Evolutionary conservation across 2,797 vertebrate species (phyloP), one percentile per base, ranked within the genome.

Genomic region (Neosalanx taihuensis): DNA sequence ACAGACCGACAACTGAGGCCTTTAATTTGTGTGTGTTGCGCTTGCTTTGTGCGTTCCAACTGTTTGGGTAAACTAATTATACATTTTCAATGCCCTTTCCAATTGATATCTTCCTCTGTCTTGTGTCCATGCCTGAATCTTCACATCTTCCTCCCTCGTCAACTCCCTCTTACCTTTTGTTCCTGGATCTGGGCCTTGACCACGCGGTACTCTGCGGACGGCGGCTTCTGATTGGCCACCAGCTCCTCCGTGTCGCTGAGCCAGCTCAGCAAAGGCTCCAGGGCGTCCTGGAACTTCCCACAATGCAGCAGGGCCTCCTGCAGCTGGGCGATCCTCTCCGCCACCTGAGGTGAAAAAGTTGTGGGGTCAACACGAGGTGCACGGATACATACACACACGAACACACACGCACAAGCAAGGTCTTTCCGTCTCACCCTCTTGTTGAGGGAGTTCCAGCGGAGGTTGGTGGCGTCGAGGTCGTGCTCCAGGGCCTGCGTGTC

Each of bases 101-200:
- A n/a, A 2, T 33, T 12, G 20, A 46, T 59, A 62, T 80, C 61
- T 35, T 62, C 77, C 46, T 65, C 62, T 69, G 57, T 69, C 58
- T 59, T 58, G 37, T 31, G 13, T 4, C 37, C 33, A 31, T 26
- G 23, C 12, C 31, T 51, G 5, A 26, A 31, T 26, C 29, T 18
- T 33, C 67, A n/a, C 29, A 33, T 26, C 46, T 26, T 30, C 33
- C 29, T 56, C 49, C 3, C 26, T 56, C 65, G 3, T 20, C 13
- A n/a, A 81, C 90, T 91, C 23, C 7, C 13, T 30, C 64, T 23
- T 90, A 98, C 97, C 91, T 98, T 99, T 85, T 99, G 98, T 83
- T 99, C 98, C 84, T 99, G 97, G 88, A 99, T 98, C 89, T 99
- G 97, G 61, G 98, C 98, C 86, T 98, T 99, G 72, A 99, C 97